phyloP scores from a whole-genome alignment of 2,113 vertebrate species.

The Cynoglossus semilaevis region DNA sequence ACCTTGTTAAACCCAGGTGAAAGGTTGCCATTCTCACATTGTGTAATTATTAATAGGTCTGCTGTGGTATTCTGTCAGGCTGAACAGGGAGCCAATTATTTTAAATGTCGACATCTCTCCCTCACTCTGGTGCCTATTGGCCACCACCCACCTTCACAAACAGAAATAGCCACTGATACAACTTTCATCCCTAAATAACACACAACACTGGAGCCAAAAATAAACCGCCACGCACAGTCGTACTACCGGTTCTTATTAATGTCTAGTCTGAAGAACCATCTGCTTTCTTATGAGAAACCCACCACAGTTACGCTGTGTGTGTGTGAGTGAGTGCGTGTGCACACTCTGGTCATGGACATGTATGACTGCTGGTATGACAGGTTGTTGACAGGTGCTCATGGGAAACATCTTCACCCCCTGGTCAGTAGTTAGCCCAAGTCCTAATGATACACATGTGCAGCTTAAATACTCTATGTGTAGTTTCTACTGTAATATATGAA shows the following conservation, averaged over 20 bases:
- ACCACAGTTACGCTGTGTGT: conserved; percentile 32
- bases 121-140: conserved; percentile 17
- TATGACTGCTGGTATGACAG: conserved; percentile 28
- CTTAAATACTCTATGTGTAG: conserved; percentile 10
- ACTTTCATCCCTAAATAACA: conserved; percentile 58
- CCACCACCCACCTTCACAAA: conserved; percentile 11
- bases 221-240: conserved; percentile 46
- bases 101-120: conserved; percentile 32
- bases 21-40: conserved; percentile 16
- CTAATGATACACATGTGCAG: conserved; percentile 2
- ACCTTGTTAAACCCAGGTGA: conserved; percentile 14
- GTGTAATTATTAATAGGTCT: conserved; percentile 51
- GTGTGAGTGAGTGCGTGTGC: neutral
- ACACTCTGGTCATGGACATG: conserved; percentile 23
- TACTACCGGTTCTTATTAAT: conserved; percentile 33
- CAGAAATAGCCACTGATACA: conserved; percentile 33
- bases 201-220: conserved; percentile 54
- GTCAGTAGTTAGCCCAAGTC: conserved; percentile 18
- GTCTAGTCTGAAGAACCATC: conserved; percentile 50
- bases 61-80: conserved; percentile 11
- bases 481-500: too few relatives aligned
- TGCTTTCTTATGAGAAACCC: conserved; percentile 31
- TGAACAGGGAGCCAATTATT: conserved; percentile 49
- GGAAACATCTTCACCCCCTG: conserved; percentile 11
- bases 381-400: conserved; percentile 47